A percentile compares a stretch with the other conserved stretches of the same genome.
Conservation (phyloP, 2,888 invertebrate genomes). For the Helleia helle region DNA sequence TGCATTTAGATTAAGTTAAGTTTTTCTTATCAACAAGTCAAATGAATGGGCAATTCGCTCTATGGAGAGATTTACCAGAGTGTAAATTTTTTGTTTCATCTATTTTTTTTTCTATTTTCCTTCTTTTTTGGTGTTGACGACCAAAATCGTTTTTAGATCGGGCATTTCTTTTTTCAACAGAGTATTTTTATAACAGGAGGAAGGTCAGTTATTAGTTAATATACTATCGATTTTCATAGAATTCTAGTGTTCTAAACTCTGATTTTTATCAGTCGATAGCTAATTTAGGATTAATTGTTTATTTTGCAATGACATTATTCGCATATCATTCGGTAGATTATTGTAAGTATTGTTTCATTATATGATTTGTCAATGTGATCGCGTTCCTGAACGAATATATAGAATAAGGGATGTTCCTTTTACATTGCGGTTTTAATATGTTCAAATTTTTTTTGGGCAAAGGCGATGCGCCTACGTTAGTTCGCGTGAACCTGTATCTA, state of each 20-base stretch:
- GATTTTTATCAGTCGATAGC: not conserved
- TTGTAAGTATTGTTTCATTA: slow-evolving; percentile 4
- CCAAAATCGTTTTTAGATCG: slow-evolving; percentile 71
- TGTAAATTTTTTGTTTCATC: slow-evolving; percentile 35
- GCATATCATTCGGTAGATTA: slow-evolving; percentile 9
- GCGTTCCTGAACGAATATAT: not conserved
- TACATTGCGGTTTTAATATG: slow-evolving; percentile 17
- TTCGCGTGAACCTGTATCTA: slow-evolving; percentile 95
- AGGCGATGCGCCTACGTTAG: slow-evolving; percentile 90
- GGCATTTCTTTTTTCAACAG: slow-evolving; percentile 19
- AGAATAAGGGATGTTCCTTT: not conserved
- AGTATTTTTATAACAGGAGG: slow-evolving; percentile 8
- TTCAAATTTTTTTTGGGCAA: slow-evolving; percentile 55
- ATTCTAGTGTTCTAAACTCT: slow-evolving; percentile 5
- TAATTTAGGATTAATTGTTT: slow-evolving; percentile 9
- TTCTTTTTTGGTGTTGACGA: slow-evolving; percentile 65
- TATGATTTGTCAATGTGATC: not conserved
- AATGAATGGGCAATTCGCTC: slow-evolving; percentile 70
- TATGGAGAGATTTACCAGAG: slow-evolving; percentile 59
- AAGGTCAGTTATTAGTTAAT: slow-evolving; percentile 12
- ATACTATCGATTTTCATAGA: not conserved
- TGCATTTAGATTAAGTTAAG: slow-evolving; percentile 49
- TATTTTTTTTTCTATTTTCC: slow-evolving; percentile 38
- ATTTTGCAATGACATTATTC: slow-evolving; percentile 11
- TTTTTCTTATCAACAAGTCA: slow-evolving; percentile 56